Conservation (phyloP, 1,140 invertebrate genomes). For the Brachionus plicatilis region DNA sequence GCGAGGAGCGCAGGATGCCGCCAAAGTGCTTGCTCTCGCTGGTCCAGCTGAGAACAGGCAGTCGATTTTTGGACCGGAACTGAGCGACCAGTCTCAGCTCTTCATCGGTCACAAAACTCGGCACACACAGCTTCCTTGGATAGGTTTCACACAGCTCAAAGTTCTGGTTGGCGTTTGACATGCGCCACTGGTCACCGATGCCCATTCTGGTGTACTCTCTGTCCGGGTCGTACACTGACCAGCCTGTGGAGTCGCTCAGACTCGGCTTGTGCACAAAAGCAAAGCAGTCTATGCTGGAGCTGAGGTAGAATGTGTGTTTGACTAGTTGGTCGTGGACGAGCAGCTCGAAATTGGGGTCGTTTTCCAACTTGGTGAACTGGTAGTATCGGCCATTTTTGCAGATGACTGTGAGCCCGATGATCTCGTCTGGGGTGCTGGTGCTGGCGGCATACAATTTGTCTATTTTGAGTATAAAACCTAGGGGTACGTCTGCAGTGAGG, state of each 20-base stretch:
- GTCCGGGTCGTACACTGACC: not conserved
- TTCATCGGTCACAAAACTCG: conserved; percentile 74
- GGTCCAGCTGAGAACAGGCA: conserved; percentile 83
- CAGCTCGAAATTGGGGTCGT: not conserved
- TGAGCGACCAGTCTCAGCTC: conserved; percentile 72
- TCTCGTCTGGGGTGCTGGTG: not conserved
- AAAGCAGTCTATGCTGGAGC: not conserved
- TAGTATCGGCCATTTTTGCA: conserved; percentile 34
- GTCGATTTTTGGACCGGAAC: conserved; percentile 76
- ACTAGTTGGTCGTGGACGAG: not conserved
- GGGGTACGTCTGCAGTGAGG: not conserved
- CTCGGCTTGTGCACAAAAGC: not conserved
- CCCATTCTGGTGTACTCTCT: not conserved
- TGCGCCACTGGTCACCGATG: not conserved
- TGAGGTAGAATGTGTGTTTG: not conserved
- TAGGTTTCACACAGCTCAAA: conserved; percentile 69
- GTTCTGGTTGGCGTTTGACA: not conserved
- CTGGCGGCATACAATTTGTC: not conserved
- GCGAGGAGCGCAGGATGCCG: conserved; percentile 82
- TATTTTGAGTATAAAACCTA: conserved; percentile 37
- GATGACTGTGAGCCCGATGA: not conserved
- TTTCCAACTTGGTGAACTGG: not conserved
- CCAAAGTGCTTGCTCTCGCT: conserved; percentile 75
- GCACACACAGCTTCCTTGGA: conserved; percentile 79
- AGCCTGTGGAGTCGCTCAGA: not conserved